Evolutionary conservation across 1,140 invertebrate genomes (phyloP), one percentile per base, ranked within the genome.

Genomic region (Aphelenchoides fujianensis): DNA sequence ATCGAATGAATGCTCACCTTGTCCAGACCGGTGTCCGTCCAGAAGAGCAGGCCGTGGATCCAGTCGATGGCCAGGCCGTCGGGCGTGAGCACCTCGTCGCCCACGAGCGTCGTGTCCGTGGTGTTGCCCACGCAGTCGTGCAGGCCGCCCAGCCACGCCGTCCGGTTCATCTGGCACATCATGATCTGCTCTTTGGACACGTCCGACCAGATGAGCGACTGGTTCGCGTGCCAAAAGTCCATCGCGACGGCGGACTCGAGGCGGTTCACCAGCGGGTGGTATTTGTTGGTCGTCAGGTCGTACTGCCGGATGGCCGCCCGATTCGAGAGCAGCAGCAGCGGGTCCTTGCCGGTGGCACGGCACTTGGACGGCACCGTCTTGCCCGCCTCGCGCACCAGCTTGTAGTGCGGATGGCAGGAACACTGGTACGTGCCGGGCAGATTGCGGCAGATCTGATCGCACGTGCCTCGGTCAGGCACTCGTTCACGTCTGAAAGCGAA

Each of bases 51-150:
- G 84, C 91, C 91, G 85, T 97, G 94, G 63, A 97, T 91, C 95
- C 95, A 97, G 86, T 98, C 95, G 37, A 97, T 91, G 1, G 94
- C 93, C 55, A 97, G 85, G 19, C 94, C 94, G 87, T 97, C 94
- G 0, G 93, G 92, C 7, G 91, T 93, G 3, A 91, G 92, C 30
- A 92, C 86, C 82, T 92, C 90, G 55, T 93, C 88, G 27, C 89
- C 89, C 16, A 95, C 90, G 1, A 95, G 91, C 2, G 91, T 90
- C 0, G 89, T 90, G 73, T 91, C 89, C 64, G 92, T 90, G 77
- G 34, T 62, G 12, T 59, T 52, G 3, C 69, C 63, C 2, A 61
- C 27, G 64, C 78, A 82, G 30, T 78, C 61, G 35, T 54, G 64
- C 32, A 82, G 69, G 36, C 55, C 66, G 36, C 37, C 73, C 57